Evolutionary conservation across 2,113 vertebrate species (phyloP).

Genomic region (Ochotona princeps): DNA sequence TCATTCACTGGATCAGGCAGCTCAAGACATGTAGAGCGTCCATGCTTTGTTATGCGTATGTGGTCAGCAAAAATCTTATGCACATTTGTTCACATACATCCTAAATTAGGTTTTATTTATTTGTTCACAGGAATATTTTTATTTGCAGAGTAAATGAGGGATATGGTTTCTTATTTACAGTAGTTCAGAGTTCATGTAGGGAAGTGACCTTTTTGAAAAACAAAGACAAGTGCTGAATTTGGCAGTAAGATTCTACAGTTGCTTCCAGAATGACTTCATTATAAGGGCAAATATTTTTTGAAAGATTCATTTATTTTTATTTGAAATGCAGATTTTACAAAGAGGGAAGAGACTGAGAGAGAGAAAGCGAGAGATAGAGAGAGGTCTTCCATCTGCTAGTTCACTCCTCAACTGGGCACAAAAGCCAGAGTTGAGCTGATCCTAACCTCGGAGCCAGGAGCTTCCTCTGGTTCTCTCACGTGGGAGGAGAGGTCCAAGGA

Average conservation of each 20-base stretch:
- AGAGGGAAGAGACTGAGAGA: no score
- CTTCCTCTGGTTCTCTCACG: no score
- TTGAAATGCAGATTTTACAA: no score
- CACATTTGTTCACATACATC: background rate
- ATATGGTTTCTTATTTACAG: background rate
- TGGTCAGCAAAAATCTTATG: background rate
- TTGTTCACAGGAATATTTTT: background rate
- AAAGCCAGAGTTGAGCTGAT: no score
- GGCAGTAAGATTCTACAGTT: background rate
- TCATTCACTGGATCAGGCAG: background rate
- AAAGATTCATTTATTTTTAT: background rate
- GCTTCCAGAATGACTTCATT: background rate
- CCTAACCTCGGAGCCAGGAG: no score
- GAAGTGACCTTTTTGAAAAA: background rate
- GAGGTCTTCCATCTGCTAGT: no score
- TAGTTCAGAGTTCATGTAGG: background rate
- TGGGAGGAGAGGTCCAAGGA: no score
- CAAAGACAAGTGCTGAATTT: background rate
- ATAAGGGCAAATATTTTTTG: background rate
- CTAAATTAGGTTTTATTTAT: constrained; percentile 15
- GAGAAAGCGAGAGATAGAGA: no score
- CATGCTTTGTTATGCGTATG: background rate
- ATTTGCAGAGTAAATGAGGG: background rate
- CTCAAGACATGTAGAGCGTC: background rate
- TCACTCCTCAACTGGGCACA: no score